These are phyloP conservation scores for Arenaria interpres DNA, from an alignment of 2,113 vertebrate species.

Conservation along the genomic window DNA sequence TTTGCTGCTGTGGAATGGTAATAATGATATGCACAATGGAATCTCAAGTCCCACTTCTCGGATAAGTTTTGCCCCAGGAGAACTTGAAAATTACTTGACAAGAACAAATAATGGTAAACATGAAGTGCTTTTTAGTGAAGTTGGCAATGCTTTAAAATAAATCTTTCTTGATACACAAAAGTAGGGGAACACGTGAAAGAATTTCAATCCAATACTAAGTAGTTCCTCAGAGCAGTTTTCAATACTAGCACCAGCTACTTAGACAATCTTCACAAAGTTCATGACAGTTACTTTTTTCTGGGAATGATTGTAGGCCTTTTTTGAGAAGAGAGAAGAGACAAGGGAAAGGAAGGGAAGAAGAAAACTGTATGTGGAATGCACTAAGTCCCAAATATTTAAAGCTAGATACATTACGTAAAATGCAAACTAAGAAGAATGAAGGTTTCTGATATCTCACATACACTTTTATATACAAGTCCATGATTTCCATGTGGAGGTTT, in stretches of 20 bases:
- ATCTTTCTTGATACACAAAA: not conserved
- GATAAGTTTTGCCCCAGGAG: constrained; percentile 12
- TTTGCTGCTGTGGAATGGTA: constrained; percentile 26
- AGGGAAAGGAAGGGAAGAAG: not conserved
- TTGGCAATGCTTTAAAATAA: not conserved
- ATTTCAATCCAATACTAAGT: not conserved
- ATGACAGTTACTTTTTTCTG: not conserved
- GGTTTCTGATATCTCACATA: not conserved
- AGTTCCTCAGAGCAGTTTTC: not conserved
- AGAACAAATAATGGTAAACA: constrained; percentile 14
- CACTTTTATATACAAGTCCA: not conserved
- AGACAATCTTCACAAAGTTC: not conserved
- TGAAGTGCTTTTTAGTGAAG: not conserved
- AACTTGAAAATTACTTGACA: constrained; percentile 19
- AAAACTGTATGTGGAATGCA: not conserved
- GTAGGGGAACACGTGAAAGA: not conserved
- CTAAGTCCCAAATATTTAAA: not conserved
- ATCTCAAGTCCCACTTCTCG: constrained; percentile 38
- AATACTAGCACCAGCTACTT: not conserved
- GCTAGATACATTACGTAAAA: not conserved
- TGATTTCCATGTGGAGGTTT: not conserved
- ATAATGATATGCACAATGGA: not conserved
- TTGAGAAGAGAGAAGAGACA: too few relatives aligned
- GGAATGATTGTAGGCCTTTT: not conserved
- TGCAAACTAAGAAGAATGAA: not conserved